These are phyloP conservation scores for Acridotheres tristis DNA, from an alignment of 2,797 vertebrate species.

Conservation along the genomic window DNA sequence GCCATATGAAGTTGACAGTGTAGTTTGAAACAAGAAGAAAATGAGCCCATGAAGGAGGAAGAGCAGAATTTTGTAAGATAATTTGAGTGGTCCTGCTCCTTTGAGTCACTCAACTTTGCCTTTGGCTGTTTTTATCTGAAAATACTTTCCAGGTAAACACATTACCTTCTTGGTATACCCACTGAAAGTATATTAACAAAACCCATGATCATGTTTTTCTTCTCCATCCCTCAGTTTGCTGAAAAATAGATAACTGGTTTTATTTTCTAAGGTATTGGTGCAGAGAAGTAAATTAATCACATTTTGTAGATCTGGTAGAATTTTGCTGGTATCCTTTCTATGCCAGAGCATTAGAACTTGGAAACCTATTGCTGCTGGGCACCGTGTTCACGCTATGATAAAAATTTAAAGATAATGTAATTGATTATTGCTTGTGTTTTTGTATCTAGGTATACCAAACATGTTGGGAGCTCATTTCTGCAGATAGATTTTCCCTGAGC, in stretches of 20 bases:
- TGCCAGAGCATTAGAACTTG: neutral
- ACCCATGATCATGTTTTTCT: fast-evolving
- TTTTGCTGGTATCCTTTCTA: neutral
- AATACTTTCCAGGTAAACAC: neutral
- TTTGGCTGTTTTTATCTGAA: neutral
- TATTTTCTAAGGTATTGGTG: neutral
- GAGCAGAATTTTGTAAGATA: neutral
- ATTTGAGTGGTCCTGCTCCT: neutral
- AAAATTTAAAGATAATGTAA: neutral
- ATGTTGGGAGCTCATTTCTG: neutral
- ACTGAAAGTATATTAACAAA: neutral
- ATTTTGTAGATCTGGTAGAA: neutral
- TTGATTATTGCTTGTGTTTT: neutral
- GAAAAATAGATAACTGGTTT: neutral
- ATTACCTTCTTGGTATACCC: neutral
- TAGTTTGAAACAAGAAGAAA: neutral
- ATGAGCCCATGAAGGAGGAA: neutral
- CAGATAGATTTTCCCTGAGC: neutral
- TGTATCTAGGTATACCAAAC: neutral
- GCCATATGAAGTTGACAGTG: neutral
- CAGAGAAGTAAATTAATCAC: neutral
- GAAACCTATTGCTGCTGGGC: neutral
- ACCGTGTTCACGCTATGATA: neutral
- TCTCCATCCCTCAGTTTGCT: neutral
- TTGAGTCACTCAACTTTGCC: neutral